phyloP scores from a whole-genome alignment of 1,140 invertebrate genomes.

The Aricia agestis region DNA sequence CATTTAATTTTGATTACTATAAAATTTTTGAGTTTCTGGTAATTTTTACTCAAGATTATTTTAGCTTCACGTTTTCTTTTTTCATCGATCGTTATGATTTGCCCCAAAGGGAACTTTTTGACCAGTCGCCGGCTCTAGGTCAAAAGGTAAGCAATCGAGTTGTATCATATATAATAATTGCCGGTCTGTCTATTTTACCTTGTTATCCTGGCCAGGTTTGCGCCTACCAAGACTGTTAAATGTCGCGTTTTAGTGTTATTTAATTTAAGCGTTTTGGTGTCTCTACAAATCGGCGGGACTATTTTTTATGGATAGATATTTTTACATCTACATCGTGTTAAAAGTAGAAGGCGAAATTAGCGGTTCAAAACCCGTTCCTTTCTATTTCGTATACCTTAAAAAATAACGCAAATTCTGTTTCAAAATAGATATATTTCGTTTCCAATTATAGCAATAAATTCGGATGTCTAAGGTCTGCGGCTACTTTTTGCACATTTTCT shows the following conservation, averaged over 20 bases:
- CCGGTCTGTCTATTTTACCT: slow-evolving; percentile 5
- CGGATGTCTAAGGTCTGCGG: not conserved
- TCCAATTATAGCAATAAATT: not conserved
- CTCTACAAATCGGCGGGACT: not conserved
- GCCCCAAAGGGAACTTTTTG: not conserved
- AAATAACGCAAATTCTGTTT: not conserved
- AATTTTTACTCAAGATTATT: not conserved
- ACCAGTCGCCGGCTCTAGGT: not conserved
- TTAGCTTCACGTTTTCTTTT: not conserved
- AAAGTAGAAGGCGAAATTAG: slow-evolving; percentile 10
- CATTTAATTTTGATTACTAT: no score
- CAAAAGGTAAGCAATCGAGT: not conserved
- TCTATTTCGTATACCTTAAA: slow-evolving; percentile 6
- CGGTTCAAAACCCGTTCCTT: not conserved
- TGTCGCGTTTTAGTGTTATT: not conserved
- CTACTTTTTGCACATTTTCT: not conserved
- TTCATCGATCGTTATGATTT: not conserved
- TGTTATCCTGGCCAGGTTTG: slow-evolving; percentile 1
- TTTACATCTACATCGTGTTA: slow-evolving; percentile 9
- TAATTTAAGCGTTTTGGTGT: slow-evolving; percentile 1
- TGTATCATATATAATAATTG: not conserved
- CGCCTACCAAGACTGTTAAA: slow-evolving; percentile 5
- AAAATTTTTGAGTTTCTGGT: not conserved
- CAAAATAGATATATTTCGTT: not conserved
- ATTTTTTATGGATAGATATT: not conserved